phyloP scores from a whole-genome alignment of 1,140 invertebrate genomes.

The Apis florea region DNA sequence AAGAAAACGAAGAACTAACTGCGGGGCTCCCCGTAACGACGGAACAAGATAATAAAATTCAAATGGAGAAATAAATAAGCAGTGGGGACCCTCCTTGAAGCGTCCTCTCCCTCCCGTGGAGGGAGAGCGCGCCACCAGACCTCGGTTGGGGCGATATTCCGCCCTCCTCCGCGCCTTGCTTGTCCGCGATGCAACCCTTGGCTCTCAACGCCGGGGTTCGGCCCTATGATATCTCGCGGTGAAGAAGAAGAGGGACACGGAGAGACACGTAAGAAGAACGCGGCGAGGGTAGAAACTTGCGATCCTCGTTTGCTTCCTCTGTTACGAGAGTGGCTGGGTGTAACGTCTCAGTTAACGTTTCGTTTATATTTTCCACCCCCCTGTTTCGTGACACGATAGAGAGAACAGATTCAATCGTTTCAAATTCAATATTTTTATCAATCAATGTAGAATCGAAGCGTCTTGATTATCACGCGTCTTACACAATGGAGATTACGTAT shows the following conservation, averaged over 20 bases:
- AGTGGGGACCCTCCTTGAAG: conserved; percentile 70
- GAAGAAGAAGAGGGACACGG: conserved; percentile 53
- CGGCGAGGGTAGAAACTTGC: conserved; percentile 66
- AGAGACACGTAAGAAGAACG: conserved; percentile 64
- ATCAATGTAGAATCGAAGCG: no score
- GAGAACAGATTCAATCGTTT: no score
- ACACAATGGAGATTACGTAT: no score
- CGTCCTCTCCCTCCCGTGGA: conserved; percentile 53
- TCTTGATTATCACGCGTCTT: no score
- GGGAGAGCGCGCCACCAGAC: conserved; percentile 54
- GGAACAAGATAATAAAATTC: conserved; percentile 79
- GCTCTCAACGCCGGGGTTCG: conserved; percentile 65
- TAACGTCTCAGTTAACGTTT: no score
- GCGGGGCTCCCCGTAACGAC: conserved; percentile 61
- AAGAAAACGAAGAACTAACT: conserved; percentile 23
- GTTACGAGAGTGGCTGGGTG: no score
- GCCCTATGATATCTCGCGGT: conserved; percentile 43
- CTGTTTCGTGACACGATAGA: no score
- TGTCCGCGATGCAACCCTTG: conserved; percentile 77
- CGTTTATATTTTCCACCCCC: no score
- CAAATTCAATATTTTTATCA: no score
- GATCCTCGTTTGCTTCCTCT: not conserved
- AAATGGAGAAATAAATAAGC: conserved; percentile 80
- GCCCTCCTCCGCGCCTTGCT: conserved; percentile 70
- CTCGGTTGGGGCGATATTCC: conserved; percentile 60